These are phyloP conservation scores for Regulus satrapa DNA, from an alignment of 2,113 vertebrate species.

Conservation along the genomic window DNA sequence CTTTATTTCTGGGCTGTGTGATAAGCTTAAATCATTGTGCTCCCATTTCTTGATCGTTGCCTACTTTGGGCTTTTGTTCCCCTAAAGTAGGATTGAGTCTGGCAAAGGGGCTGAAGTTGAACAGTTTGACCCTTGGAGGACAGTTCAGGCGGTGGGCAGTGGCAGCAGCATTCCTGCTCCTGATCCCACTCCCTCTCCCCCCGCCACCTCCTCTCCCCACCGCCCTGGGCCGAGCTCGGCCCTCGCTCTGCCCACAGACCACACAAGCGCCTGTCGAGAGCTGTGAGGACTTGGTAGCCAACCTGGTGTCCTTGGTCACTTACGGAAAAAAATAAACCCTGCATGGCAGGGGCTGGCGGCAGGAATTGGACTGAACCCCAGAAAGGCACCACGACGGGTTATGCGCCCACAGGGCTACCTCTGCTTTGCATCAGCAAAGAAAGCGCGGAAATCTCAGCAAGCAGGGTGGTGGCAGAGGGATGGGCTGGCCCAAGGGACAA, in stretches of 20 bases:
- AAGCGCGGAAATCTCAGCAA: not conserved
- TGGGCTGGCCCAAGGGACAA: not conserved
- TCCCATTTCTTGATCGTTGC: slow-evolving; percentile 67
- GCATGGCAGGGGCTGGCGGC: too few species aligned
- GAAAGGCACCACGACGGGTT: not conserved
- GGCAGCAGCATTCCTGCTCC: not conserved
- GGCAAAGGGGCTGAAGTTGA: slow-evolving; percentile 74
- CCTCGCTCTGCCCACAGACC: not conserved
- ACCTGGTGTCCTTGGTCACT: not conserved
- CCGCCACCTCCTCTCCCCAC: not conserved
- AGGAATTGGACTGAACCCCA: not conserved
- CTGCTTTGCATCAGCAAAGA: rapidly evolving
- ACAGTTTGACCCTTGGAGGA: slow-evolving; percentile 77
- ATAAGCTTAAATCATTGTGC: slow-evolving; percentile 72
- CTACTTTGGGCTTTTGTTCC: slow-evolving; percentile 74
- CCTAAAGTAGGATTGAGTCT: slow-evolving; percentile 64
- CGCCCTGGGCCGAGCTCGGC: rapidly evolving
- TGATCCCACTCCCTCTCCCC: not conserved
- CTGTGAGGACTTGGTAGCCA: rapidly evolving
- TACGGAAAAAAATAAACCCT: rapidly evolving
- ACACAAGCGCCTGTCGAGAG: slow-evolving; percentile 50
- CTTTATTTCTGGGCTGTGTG: slow-evolving; percentile 66
- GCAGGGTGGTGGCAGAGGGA: not conserved
- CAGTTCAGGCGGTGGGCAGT: slow-evolving; percentile 65
- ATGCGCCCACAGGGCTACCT: not conserved